Evolutionary conservation across 2,888 invertebrate genomes (phyloP).

Genomic region (Cephus pulcher): DNA sequence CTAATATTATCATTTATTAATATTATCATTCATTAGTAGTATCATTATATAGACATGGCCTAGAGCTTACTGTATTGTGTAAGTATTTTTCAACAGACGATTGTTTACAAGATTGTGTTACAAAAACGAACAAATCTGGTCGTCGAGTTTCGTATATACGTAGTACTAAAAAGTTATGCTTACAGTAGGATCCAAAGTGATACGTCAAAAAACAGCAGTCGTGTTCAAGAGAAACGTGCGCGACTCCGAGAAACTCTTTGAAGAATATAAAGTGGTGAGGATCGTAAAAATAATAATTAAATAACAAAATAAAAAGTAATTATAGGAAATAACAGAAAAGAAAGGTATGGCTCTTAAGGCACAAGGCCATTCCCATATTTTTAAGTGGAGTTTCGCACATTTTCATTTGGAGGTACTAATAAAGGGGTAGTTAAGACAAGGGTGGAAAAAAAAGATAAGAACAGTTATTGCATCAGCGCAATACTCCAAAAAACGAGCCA

Average conservation of each 20-base stretch:
- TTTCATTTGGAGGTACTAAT: not conserved
- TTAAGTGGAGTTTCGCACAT: not conserved
- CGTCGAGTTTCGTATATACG: slow-evolving; percentile 17
- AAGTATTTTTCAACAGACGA: slow-evolving; percentile 31
- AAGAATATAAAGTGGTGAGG: not conserved
- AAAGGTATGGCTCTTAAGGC: not conserved
- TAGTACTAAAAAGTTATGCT: slow-evolving; percentile 23
- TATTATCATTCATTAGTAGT: slow-evolving; percentile 19
- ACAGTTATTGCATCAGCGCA: not conserved
- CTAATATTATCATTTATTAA: slow-evolving; percentile 22
- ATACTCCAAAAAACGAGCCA: not conserved
- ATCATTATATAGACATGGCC: slow-evolving; percentile 39
- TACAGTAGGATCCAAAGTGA: slow-evolving; percentile 25
- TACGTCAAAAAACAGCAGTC: slow-evolving; percentile 22
- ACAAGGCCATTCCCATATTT: not conserved
- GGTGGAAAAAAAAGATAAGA: not conserved
- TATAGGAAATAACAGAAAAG: slow-evolving; percentile 2
- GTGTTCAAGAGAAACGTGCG: slow-evolving; percentile 6
- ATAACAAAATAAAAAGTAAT: slow-evolving; percentile 3
- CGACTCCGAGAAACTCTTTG: not conserved
- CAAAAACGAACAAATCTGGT: slow-evolving; percentile 27
- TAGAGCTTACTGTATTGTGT: slow-evolving; percentile 32
- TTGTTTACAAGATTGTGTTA: slow-evolving; percentile 28
- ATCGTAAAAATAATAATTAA: not conserved
- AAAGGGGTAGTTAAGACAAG: not conserved